A percentile compares a stretch with the other conserved stretches of the same genome.
Conservation (phyloP, 1,140 invertebrate species). For the Drosophila teissieri region DNA sequence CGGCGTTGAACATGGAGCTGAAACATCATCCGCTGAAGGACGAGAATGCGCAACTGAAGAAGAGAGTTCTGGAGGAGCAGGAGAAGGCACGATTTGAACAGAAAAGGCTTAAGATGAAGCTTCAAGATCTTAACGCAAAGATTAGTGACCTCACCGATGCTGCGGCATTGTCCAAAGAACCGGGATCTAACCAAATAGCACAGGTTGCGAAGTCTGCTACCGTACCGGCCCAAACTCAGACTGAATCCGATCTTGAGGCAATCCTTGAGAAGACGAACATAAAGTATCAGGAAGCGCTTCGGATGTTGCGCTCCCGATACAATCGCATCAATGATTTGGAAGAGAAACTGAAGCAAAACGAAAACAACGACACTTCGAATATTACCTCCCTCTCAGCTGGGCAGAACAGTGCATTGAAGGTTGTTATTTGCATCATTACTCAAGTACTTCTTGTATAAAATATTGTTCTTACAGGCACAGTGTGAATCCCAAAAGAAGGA, state of each 20-base stretch:
- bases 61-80: conserved; percentile 61
- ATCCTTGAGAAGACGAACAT: conserved; percentile 20
- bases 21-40: conserved; percentile 67
- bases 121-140: conserved; percentile 47
- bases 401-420: conserved; percentile 56
- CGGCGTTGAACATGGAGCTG: conserved; percentile 60
- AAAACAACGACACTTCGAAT: conserved; percentile 56
- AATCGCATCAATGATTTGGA: conserved; percentile 52
- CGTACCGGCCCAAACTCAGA: conserved; percentile 40
- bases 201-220: background rate
- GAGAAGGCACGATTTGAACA: conserved; percentile 52
- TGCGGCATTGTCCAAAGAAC: background rate
- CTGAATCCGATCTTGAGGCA: conserved; percentile 51
- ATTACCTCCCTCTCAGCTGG: conserved; percentile 48
- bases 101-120: conserved; percentile 55
- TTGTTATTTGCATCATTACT: background rate
- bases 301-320: conserved; percentile 53
- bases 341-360: conserved; percentile 42
- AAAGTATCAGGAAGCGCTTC: conserved; percentile 47
- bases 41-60: conserved; percentile 63
- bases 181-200: background rate
- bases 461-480: conserved; percentile 34
- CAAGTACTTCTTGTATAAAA: background rate
- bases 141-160: conserved; percentile 23
- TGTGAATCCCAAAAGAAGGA: conserved; percentile 52